Percentiles rank a stretch among this genome's conserved stretches.
These are phyloP conservation scores for Microcebus jonahi DNA, from an alignment of 2,113 vertebrate genomes.

Conservation along the genomic window DNA sequence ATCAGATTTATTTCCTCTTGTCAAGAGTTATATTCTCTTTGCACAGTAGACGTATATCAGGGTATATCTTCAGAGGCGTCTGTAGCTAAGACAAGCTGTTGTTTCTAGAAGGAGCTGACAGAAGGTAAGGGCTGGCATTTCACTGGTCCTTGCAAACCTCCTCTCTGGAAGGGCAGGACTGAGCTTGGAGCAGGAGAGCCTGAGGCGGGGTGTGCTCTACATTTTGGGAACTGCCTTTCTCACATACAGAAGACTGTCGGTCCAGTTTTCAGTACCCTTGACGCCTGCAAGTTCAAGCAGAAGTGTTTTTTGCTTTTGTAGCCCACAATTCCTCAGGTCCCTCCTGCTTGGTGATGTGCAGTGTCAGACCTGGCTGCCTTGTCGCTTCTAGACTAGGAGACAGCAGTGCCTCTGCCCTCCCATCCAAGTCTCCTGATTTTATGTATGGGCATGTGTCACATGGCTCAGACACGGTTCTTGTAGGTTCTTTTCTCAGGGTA, in stretches of 20 bases:
- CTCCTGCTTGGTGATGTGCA: neutral
- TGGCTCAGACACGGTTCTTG: neutral
- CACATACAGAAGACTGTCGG: neutral
- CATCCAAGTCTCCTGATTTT: neutral
- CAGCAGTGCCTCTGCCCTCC: no score
- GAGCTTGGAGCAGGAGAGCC: neutral
- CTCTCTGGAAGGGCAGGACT: neutral
- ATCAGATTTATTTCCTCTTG: neutral
- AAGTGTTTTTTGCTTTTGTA: neutral
- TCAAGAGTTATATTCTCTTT: neutral
- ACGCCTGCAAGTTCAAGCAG: neutral
- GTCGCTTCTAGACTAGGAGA: neutral
- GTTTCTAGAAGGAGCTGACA: neutral
- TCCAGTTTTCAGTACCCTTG: neutral
- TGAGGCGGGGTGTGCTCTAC: neutral
- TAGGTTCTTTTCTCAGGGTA: neutral
- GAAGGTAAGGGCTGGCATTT: neutral
- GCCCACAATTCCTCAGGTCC: neutral
- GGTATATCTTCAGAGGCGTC: neutral
- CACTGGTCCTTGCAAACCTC: no score
- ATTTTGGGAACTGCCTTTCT: no score
- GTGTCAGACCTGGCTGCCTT: neutral
- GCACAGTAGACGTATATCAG: neutral
- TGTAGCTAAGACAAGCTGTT: neutral
- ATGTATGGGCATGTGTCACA: neutral